A percentile compares a stretch with the other conserved stretches of the same genome.
Evolutionary conservation across 2,113 vertebrate species (phyloP).

Genomic region (Oriolus oriolus): DNA sequence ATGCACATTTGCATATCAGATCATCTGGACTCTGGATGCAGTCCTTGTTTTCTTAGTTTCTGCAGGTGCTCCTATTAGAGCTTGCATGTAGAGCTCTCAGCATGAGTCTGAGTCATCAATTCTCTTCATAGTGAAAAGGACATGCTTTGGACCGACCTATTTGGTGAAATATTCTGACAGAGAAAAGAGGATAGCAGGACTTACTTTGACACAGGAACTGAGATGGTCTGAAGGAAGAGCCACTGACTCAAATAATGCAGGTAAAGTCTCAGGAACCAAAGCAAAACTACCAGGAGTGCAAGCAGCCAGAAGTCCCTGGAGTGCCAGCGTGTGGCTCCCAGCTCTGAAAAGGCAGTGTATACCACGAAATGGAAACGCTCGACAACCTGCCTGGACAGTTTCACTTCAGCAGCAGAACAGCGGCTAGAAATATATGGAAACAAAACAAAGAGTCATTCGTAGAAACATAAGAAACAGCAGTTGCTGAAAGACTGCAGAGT

Average conservation of each 20-base stretch:
- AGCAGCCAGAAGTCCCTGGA: conserved; percentile 78
- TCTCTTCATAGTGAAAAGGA: neutral
- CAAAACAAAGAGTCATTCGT: rapidly evolving
- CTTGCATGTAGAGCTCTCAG: neutral
- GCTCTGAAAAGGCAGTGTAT: conserved; percentile 72
- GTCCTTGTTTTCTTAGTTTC: neutral
- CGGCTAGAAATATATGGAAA: conserved; percentile 37
- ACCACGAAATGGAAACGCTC: conserved; percentile 66
- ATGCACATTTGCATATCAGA: neutral
- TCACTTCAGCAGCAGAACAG: neutral
- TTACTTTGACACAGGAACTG: conserved; percentile 90
- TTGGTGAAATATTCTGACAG: neutral
- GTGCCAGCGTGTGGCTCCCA: conserved; percentile 70
- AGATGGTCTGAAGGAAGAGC: conserved; percentile 85
- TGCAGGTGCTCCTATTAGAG: neutral
- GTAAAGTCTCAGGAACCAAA: conserved; percentile 91
- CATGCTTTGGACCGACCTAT: neutral
- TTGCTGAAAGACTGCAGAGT: neutral
- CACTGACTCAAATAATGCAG: conserved; percentile 93
- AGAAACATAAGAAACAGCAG: neutral
- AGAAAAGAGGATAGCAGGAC: conserved; percentile 5
- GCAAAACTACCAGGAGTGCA: conserved; percentile 73
- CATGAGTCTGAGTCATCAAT: neutral
- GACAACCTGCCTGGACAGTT: neutral
- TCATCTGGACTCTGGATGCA: neutral